phyloP scores from a whole-genome alignment of 2,888 invertebrate species.

The Drosophila incognita region DNA sequence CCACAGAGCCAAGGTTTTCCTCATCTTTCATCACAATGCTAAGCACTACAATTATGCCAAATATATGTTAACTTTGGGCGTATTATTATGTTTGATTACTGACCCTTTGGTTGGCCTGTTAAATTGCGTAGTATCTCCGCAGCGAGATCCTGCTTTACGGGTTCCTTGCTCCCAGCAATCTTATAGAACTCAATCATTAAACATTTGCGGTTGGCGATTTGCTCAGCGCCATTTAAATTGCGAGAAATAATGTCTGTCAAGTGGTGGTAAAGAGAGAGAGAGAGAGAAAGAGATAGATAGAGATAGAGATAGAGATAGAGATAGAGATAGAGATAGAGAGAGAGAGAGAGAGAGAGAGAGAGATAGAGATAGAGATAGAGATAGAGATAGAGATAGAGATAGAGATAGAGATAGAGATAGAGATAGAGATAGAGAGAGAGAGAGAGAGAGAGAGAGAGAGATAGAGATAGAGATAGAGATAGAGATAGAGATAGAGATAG shows the following conservation, averaged over 20 bases:
- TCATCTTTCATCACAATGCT: conserved; percentile 45
- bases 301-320: too few species aligned
- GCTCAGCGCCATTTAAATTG: conserved; percentile 65
- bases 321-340: too few species aligned
- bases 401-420: not conserved
- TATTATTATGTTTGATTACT: not conserved
- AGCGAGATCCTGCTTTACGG: conserved; percentile 44
- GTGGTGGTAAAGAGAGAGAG: too few species aligned
- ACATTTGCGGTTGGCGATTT: conserved; percentile 60
- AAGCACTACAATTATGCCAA: conserved; percentile 38
- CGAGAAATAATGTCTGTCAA: conserved; percentile 64
- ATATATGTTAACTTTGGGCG: not conserved
- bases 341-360: too few species aligned
- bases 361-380: not conserved
- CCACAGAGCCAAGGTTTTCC: conserved; percentile 51
- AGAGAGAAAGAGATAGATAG: rapidly evolving
- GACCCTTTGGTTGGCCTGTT: conserved; percentile 65
- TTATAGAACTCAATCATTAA: conserved; percentile 73
- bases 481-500: too few species aligned
- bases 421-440: not conserved
- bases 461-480: too few species aligned
- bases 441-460: not conserved
- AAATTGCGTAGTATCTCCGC: conserved; percentile 73
- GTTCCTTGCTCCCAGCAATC: conserved; percentile 55
- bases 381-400: not conserved